Evolutionary conservation across 2,797 vertebrate species (phyloP), one percentile per base, ranked within the genome.

Genomic region (Amniataba percoides): DNA sequence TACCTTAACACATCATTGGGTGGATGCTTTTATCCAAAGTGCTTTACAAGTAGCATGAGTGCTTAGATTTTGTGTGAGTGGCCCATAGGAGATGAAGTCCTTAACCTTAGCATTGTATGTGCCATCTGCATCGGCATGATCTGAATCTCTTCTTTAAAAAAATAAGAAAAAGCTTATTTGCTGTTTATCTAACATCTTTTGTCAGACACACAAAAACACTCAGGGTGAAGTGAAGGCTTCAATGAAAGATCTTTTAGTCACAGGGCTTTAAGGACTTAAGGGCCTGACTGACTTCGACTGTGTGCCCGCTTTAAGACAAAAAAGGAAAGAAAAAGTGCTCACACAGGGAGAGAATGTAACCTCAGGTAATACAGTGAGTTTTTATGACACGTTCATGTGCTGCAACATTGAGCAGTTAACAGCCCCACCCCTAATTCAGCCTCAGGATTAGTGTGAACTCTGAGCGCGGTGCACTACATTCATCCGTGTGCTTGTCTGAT

Each of bases 21-120:
- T 61, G 75, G 77, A 83, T 71, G 71, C 48, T 83, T 82, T 80
- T 57, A 80, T 69, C 56, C 59, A 80, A 82, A 85, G 71, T 89
- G 76, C 61, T 65, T 84, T 43, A 77, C 3, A 80, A 80, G 75
- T 61, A 46, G 56, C 70, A 80, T 6, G 13, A 60, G 52, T 62
- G 60, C 74, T 74, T 76, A 55, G 2, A 68, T 63, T 79, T 46
- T 74, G 55, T 70, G 39, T 51, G 67, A 74, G 53, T 62, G 62
- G 45, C 61, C 56, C 51, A 40, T 43, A 73, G 61, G 70, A 67
- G 56, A 75, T 0, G 14, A n/a, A 52, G 46, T 65, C 52, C 59
- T 77, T 56, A 75, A 85, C 68, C 73, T 81, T 27, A 65, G 40
- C 55, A 4, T 61, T 42, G 45, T 25, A 27, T 0, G 23, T 55